Conservation (phyloP, 2,113 vertebrate species). For the rabbit (Oryctolagus cuniculus) region mOryCun1.1 NC_091433.1:177927001-177927500, state of each 20-base stretch:
- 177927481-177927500: slow-evolving; percentile 13
- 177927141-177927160: too few species aligned
- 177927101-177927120: too few species aligned
- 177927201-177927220: too few species aligned
- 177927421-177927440: slow-evolving; percentile 40
- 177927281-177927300: slow-evolving; percentile 38
- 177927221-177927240: background rate
- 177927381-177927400: slow-evolving; percentile 40
- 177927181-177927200: too few species aligned
- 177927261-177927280: background rate
- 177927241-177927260: background rate
- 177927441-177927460: slow-evolving; percentile 25
- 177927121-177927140: too few species aligned
- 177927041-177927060: too few species aligned
- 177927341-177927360: background rate
- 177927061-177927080: too few species aligned
- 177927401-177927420: slow-evolving; percentile 12
- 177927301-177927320: slow-evolving; percentile 12
- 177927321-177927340: slow-evolving; percentile 27
- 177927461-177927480: slow-evolving; percentile 34
- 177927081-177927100: too few species aligned
- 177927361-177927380: slow-evolving; percentile 44
- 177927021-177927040: too few species aligned
- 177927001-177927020: too few species aligned
- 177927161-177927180: too few species aligned